A percentile compares a stretch with the other conserved stretches of the same genome.
Evolutionary conservation across 2,888 invertebrate species (phyloP).

Genomic region (Carpatolechia fugitivella): DNA sequence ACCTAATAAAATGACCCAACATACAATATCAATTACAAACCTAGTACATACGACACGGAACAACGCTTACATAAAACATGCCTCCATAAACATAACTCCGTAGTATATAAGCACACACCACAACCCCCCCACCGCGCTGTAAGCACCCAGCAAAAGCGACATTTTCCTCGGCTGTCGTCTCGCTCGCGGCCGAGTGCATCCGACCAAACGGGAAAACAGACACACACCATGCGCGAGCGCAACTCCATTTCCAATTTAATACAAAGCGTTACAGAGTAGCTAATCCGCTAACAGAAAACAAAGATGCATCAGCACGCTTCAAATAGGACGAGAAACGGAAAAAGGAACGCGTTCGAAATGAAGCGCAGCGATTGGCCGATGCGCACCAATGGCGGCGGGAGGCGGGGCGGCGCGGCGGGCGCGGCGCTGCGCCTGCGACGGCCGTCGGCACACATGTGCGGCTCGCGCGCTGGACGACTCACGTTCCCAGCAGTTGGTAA

Average conservation of each 20-base stretch:
- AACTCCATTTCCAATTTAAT: conserved; percentile 26
- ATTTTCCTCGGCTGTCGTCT: conserved; percentile 62
- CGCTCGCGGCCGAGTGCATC: conserved; percentile 67
- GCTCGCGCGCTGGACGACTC: conserved; percentile 37
- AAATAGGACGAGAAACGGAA: conserved; percentile 74
- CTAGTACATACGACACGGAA: conserved; percentile 24
- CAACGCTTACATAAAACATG: conserved; percentile 19
- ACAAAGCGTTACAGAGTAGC: conserved; percentile 21
- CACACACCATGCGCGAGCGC: conserved; percentile 38
- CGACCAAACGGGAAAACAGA: conserved; percentile 73
- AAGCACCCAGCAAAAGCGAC: conserved; percentile 19
- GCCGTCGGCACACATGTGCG: conserved; percentile 30
- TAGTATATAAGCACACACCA: conserved; percentile 4
- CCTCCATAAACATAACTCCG: neutral
- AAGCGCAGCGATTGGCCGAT: conserved; percentile 72
- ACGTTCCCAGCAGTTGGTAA: conserved; percentile 25
- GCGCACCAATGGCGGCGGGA: conserved; percentile 65
- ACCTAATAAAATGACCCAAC: conserved; percentile 49
- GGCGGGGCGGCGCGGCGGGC: conserved; percentile 49
- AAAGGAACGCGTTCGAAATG: conserved; percentile 74
- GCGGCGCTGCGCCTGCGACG: conserved; percentile 31
- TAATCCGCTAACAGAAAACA: conserved; percentile 25
- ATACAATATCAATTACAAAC: conserved; percentile 65
- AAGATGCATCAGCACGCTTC: conserved; percentile 71
- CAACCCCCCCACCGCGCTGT: conserved; percentile 20